Base-by-base conservation (phyloP, 1,140 invertebrate species). In the Drosophila rufa region DNA sequence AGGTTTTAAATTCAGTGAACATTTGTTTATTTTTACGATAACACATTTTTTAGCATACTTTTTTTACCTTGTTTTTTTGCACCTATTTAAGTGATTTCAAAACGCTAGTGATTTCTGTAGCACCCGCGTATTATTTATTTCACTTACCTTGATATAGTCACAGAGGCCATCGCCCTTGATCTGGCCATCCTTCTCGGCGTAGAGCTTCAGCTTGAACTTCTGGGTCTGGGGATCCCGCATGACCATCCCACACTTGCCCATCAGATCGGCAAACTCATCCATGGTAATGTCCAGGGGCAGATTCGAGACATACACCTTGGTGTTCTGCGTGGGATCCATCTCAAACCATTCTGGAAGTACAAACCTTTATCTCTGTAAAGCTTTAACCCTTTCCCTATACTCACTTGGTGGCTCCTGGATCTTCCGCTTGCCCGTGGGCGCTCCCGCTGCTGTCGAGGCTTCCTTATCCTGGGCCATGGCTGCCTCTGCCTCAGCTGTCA, bases 151-250 rank as follows among this genome's bases (percentile, higher is more conserved):
- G 22, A 99, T 98, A 91, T 99, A 99, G 79, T 98, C 98, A 93
- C 99, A 99, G 8, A 98, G 94, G 17, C 97, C 99, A 94, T 99
- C 99, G 15, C 99, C 99, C 94, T 99, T 99, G 12, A 97, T 94
- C 76, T 96, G 94, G 4, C 97, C 97, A 85, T 97, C 94, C 46
- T 95, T 93, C 89, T 99, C 97, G 79, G 94, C 96, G 93, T 99
- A 99, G 11, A 99, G 92, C 94, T 99, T 99, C 0, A 99, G 94
- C 94, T 99, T 99, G 89, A 97, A 97, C 91, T 98, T 97, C 65
- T 96, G 96, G 5, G 94, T 96, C 38, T 95, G 94, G 0, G 96
- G 95, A 93, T 99, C 98, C 78, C 96, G 95, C 94, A 98, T 97
- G 17, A 99, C 95, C 22, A 99, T 94, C n/a, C 99, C 99, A 95